Evolutionary conservation across 1,140 invertebrate species (phyloP).

Genomic region (Drosophila cardini): DNA sequence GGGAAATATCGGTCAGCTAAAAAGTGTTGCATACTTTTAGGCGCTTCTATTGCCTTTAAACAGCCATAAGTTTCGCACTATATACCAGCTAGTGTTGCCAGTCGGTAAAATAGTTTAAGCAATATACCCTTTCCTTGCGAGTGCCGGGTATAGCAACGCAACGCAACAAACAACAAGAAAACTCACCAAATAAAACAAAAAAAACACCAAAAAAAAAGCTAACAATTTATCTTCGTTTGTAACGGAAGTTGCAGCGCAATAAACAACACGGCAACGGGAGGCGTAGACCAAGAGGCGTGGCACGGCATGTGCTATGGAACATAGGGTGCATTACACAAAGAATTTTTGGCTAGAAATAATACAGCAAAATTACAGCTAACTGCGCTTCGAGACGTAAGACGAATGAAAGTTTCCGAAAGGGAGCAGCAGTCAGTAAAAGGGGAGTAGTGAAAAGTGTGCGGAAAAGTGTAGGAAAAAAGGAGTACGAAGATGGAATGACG

Average conservation of each 20-base stretch:
- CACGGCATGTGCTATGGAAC: constrained; percentile 18
- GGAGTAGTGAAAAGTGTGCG: background rate
- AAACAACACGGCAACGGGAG: constrained; percentile 64
- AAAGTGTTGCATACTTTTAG: too few species aligned
- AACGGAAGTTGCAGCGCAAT: constrained; percentile 77
- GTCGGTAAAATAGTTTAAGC: too few species aligned
- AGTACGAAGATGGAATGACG: background rate
- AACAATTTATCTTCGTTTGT: constrained; percentile 80
- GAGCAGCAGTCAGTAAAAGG: background rate
- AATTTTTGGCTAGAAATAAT: constrained; percentile 58
- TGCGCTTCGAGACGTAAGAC: constrained; percentile 24
- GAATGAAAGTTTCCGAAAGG: background rate
- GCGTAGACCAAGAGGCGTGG: constrained; percentile 30
- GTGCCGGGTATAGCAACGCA: background rate
- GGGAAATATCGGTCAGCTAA: too few species aligned
- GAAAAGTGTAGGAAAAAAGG: background rate
- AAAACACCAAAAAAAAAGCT: constrained; percentile 34
- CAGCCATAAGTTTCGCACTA: too few species aligned
- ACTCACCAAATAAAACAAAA: constrained; percentile 6
- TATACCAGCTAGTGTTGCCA: too few species aligned
- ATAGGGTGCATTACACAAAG: constrained; percentile 58
- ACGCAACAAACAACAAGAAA: constrained; percentile 35
- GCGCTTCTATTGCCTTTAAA: too few species aligned
- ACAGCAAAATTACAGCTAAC: constrained; percentile 58
- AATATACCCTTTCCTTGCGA: too few species aligned